phyloP scores from a whole-genome alignment of 2,888 invertebrate genomes.

The Drosophila eohydei region DNA sequence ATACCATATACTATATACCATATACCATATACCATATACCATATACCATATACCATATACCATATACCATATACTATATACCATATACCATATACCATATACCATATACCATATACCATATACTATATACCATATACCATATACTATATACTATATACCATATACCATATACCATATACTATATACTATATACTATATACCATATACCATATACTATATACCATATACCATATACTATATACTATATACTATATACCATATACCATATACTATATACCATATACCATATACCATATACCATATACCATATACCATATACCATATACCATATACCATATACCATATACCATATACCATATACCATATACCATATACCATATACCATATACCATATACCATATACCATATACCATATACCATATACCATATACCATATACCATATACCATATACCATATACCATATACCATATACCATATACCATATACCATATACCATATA shows the following conservation, averaged over 20 bases:
- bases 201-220: slow-evolving; percentile 2
- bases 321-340: slow-evolving; percentile 1
- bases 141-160: not conserved
- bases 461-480: slow-evolving; percentile 3
- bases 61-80: slow-evolving; percentile 2
- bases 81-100: slow-evolving; percentile 4
- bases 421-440: not conserved
- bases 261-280: slow-evolving; percentile 1
- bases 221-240: slow-evolving; percentile 3
- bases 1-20: too few relatives aligned
- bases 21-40: not conserved
- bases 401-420: not conserved
- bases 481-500: slow-evolving; percentile 4
- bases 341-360: not conserved
- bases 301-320: not conserved
- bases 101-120: slow-evolving; percentile 6
- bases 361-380: not conserved
- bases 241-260: slow-evolving; percentile 1
- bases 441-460: not conserved
- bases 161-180: slow-evolving; percentile 2
- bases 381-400: not conserved
- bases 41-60: slow-evolving; percentile 1
- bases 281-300: slow-evolving; percentile 2
- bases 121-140: not conserved
- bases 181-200: slow-evolving; percentile 3